Evolutionary conservation across 2,113 vertebrate species (phyloP), one percentile per base, ranked within the genome.

Genomic region (Albula glossodonta): DNA sequence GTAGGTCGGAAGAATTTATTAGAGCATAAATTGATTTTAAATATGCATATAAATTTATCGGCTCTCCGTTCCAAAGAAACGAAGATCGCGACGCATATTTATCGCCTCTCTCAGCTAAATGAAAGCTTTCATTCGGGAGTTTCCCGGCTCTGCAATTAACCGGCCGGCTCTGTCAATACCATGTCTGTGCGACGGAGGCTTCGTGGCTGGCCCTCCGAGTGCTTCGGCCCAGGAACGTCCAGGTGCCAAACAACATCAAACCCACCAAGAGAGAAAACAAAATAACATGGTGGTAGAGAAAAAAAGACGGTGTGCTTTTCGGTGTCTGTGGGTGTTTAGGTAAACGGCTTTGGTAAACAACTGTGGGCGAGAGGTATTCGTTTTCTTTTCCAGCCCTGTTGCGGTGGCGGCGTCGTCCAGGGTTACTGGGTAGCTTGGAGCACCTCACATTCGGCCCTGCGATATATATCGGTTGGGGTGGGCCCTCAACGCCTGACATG

Each of bases 21-120:
- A 93, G 87, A 87, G 92, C 90, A 93, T 92, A 93, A 93, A 95
- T 93, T 94, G 92, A 94, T 95, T 94, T 95, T 93, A 94, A 94
- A 92, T 88, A 90, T 85, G 89, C 89, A 85, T 91, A 92, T 89
- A 87, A 89, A 91, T 93, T 94, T 90, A 95, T 94, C 93, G 85
- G 87, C 19, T 3, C 84, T 48, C 86, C 90, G 83, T 88, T 94
- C 94, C 94, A 95, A 95, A 92, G 91, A 91, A 91, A 94, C 83
- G 74, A 85, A 82, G 86, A 88, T 86, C 89, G 92, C 88, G 87
- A 87, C 90, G 85, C 93, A 93, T 93, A 92, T 94, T 94, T 93
- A 91, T 94, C 92, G 88, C 89, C 89, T 41, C 86, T 83, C 83
- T 86, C 57, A 50, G 15, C 87, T 74, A 91, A 94, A 95, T 89